Base-by-base conservation (phyloP, 1,140 invertebrate genomes). In the Neoseiulus cucumeris region DNA sequence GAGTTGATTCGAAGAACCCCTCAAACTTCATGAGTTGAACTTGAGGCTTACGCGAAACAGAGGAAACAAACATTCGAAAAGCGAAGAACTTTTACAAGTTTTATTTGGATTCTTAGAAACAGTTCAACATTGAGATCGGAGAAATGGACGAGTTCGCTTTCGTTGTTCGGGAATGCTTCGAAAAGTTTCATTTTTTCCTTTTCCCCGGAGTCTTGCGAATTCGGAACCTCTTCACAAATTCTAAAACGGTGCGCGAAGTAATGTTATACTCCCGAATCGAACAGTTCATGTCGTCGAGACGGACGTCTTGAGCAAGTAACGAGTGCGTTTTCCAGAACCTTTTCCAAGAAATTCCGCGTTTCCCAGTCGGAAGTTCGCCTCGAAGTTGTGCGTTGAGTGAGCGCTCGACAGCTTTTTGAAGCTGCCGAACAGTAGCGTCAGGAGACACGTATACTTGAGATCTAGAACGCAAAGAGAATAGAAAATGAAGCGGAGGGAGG, bases 261-360 rank as follows among this genome's bases (percentile, higher is more conserved):
- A 59, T 59, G 22, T 59, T 59, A 33, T 59, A 59, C 22, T 59
- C 51, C 2, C 51, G 51, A 20, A 59, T 59, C 51, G 51, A 59
- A 9, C 51, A 59, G 9, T 17, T 9, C 14, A 59, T 17, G 14
- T 59, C 51, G 22, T 59, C 51, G 33, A 59, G 25, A 1, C 17
- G 17, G 17, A 59, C 51, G 51, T 59, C 51, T 2, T 59, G 51
- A 20, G 51, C 51, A 1, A 20, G 25, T 29, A 59, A 20, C 0
- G 17, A 29, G 22, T 59, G 51, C 2, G 25, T 25, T 17, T 14
- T 14, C 51, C 51, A 59, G 51, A 59, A 59, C 14, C 33, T 17
- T 20, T 59, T 59, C 51, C 51, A 59, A 14, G 51, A 59, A 12
- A 59, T 20, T 2, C 14, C 2, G 22, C 14, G 22, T 20, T 25